Evolutionary conservation across 2,113 vertebrate genomes (phyloP), one percentile per base, ranked within the genome.

Genomic region (Nansenia antarctica): DNA sequence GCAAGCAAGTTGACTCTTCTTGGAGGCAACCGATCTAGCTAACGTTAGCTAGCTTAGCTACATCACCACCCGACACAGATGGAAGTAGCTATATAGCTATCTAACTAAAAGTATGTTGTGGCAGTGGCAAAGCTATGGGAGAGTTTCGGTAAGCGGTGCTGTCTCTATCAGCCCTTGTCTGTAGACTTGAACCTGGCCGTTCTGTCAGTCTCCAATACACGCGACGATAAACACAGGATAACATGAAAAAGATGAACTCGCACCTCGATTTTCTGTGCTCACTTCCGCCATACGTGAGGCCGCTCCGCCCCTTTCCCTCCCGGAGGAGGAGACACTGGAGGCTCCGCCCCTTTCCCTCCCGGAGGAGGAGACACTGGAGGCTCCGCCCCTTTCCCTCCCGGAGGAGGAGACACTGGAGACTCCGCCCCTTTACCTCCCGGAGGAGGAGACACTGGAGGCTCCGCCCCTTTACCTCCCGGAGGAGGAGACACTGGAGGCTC

Each of bases 201-300:
- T 57, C 22, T 29, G 45, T 26, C 45, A 7, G n/a, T 49, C 24
- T 37, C n/a, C 31, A 26, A 3, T 14, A 9, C 29, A 14, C 22
- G 34, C 9, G 32, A 31, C 27, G 37, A 34, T 29, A 24, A 64
- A 24, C 37, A 57, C 18, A 53, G 35, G 39, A n/a, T n/a, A n/a
- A 29, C 14, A 31, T 22, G 32, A 72, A 64, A 29, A 34, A 18
- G 22, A 62, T 47, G 47, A 64, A 55, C 12, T 22, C 61, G n/a
- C 35, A 32, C 49, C 52, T 58, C 5, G 32, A 54, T 32, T 45
- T 22, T 65, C 30, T 39, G 47, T 57, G 7, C 30, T 26, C 42
- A 65, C 62, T 70, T 76, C 74, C 74, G 73, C 68, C 62, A 65
- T 70, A 27, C 31, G 5, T 20, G 26, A 3, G 7, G 11, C 18